Evolutionary conservation across 1,140 invertebrate species (phyloP), one percentile per base, ranked within the genome.

Genomic region (Diorhabda carinulata): DNA sequence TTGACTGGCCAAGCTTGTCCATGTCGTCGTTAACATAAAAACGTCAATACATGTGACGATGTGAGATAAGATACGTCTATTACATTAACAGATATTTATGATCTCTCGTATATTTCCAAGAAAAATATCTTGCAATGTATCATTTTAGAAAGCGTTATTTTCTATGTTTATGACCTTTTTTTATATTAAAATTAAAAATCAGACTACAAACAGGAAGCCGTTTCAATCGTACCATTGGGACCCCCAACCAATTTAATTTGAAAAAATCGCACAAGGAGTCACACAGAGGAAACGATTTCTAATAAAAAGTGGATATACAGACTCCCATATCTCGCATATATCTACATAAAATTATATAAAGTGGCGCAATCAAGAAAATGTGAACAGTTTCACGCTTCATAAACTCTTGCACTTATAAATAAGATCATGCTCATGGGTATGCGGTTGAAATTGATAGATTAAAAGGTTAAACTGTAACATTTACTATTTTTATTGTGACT

Each of bases 381-480:
- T 65, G 64, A 65, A 65, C 65, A 43, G 61, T 68, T 68, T 68
- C 61, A 68, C 59, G 67, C 59, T 8, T 58, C 67, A 68, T 68
- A 68, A 68, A 68, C 43, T 52, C 61, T 45, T 4, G 61, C 43
- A 47, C 67, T 7, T 40, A 68, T 68, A 68, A 68, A 68, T 68
- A 68, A 68, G 44, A 68, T 68, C 60, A 61, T 45, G 59, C 67
- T 68, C 56, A 68, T 68, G 43, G 45, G 40, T 63, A 62, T 63
- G 60, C 41, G 59, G 67, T 68, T 68, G 67, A 62, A 68, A 68
- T 68, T 68, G 67, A 68, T 68, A 68, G 67, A 68, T 68, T 62
- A 71, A 70, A 71, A 71, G 69, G 69, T 70, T 70, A 67, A 70
- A 70, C 52, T 70, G 56, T 43, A 68, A 59, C 66, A 71, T 71